Evolutionary conservation across 2,888 invertebrate species (phyloP), one percentile per base, ranked within the genome.

Genomic region (Dynastes grantii): DNA sequence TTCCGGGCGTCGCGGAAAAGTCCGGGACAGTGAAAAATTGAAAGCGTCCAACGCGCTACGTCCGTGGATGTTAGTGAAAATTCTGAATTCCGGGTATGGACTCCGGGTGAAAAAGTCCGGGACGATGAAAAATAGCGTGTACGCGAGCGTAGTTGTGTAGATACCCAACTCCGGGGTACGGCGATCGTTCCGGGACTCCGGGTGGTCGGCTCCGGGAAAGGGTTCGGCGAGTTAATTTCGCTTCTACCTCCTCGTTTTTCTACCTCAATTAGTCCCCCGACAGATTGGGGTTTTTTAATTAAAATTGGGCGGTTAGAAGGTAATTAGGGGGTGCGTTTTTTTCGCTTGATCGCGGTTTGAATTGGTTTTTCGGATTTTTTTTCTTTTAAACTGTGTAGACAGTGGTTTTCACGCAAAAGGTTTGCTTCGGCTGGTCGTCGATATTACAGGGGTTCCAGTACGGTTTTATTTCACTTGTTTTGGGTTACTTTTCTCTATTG

Each of bases 181-280:
- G 32, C 32, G 5, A 37, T 3, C 11, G 32, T 40, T 55, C 61
- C 75, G 76, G 29, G 45, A 11, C 76, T 53, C 58, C 73, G 51
- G 29, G 27, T 27, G 27, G 27, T 16, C 5, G 49, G 29, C 8
- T 68, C 27, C 49, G 68, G 49, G 53, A 51, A 27, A 32, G 16
- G 58, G 45, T 37, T 16, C 81, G 80, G 53, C 76, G 68, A 68
- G 68, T 68, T 51, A 68, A 68, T 68, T 68, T 68, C 16, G 51
- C 6, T 37, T 45, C 16, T 22, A 13, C 65, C 27, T 68, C 8
- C 27, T 51, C 22, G 49, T 51, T 51, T 76, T 81, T 51, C 27
- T 76, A 80, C 79, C 79, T 80, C 84, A 84, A 84, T 85, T 84
- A 84, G 83, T 83, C 83, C 81, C 81, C 81, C 76, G 29, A 83